These are phyloP conservation scores for Antrozous pallidus DNA, from an alignment of 2,797 vertebrate genomes.

Conservation along the genomic window DNA sequence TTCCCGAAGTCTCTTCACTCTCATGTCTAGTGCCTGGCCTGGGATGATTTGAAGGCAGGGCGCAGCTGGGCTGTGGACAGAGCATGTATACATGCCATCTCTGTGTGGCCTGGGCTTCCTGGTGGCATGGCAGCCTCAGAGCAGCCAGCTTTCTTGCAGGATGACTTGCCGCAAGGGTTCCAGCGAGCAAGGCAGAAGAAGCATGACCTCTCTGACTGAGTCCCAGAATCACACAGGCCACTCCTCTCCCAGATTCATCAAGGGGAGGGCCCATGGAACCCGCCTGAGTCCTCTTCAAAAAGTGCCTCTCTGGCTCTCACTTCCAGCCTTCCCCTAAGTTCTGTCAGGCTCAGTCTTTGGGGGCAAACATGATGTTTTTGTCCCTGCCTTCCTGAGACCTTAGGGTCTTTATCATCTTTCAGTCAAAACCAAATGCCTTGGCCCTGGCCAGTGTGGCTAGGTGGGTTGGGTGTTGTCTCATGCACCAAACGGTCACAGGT, in stretches of 20 bases:
- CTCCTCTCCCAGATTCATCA: background rate
- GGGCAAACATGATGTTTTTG: background rate
- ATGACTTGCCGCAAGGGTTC: background rate
- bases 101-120: background rate
- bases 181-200: background rate
- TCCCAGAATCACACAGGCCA: background rate
- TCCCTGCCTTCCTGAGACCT: background rate
- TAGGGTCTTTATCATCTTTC: background rate
- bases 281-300: background rate
- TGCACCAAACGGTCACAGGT: too few species aligned
- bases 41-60: background rate
- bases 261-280: background rate
- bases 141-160: fast-evolving
- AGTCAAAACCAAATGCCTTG: background rate
- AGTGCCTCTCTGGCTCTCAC: background rate
- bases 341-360: background rate
- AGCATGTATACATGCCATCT: fast-evolving
- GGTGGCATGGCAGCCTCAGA: background rate
- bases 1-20: background rate
- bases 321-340: background rate
- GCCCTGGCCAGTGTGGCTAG: too few species aligned
- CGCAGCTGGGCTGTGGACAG: background rate
- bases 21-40: background rate
- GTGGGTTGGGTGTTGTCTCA: too few species aligned
- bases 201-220: background rate